Base-by-base conservation (phyloP, 2,113 vertebrate genomes). In the Melanotaenia duboulayi region DNA sequence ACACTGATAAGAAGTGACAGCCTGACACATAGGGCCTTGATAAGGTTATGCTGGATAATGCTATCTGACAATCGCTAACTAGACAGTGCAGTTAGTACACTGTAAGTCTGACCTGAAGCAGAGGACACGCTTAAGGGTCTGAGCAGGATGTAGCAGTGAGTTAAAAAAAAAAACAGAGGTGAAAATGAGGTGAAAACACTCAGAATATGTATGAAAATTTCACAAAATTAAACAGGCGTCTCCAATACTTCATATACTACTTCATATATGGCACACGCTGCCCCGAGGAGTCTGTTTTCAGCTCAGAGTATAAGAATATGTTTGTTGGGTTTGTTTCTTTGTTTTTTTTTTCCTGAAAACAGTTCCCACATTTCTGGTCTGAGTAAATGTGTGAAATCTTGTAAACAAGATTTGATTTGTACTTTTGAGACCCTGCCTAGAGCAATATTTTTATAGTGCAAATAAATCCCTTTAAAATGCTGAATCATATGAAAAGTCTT, bases 51-150 rank as follows among this genome's bases (percentile, higher is more conserved):
- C 44, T 70, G 50, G 75, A 65, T 85, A 76, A 81, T 76, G 62
- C 46, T 66, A 66, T 74, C 65, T 81, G 90, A 86, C 90, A 87
- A 83, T 92, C 78, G 86, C 63, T 77, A 82, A 83, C 74, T 12
- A 80, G 51, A 44, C 52, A 17, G 57, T 11, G 8, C 7, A 10
- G 83, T 55, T 70, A 40, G 59, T 70, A 28, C 25, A 57, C 20
- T 35, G 4, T 56, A n/a, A 19, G 65, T 50, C 62, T 32, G 74
- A 77, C 61, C 46, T 5, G 39, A 37, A 9, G 35, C 54, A 4
- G 37, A 50, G 40, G 25, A 22, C 55, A 20, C 0, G 20, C 60
- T 54, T 61, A 0, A 44, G 23, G 49, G 11, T 42, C 2, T n/a
- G 56, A 72, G 49, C 20, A 22, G 28, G 23, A 25, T n/a, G 50